Evolutionary conservation across 2,797 vertebrate species (phyloP).

Genomic region (Schizopygopsis malacanthus): DNA sequence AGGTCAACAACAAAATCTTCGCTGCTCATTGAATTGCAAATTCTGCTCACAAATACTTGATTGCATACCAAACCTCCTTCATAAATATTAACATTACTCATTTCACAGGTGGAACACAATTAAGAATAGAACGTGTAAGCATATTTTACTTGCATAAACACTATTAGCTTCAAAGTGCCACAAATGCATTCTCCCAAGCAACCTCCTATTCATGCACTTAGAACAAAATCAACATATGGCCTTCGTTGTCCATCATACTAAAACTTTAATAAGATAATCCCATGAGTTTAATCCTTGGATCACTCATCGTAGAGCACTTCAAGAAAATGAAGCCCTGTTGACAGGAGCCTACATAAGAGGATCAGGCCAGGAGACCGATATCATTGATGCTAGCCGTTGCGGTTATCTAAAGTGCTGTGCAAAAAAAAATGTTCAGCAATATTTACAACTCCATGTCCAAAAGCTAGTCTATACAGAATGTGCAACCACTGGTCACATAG

Average conservation of each 20-base stretch:
- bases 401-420: constrained; percentile 74
- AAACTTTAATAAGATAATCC: constrained; percentile 42
- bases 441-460: constrained; percentile 57
- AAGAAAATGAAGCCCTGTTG: constrained; percentile 47
- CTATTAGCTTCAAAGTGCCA: constrained; percentile 25
- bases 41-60: constrained; percentile 29
- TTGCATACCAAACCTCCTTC: constrained; percentile 1
- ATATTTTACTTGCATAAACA: constrained; percentile 22
- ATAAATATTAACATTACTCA: constrained; percentile 26
- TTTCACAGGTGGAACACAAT: constrained; percentile 20
- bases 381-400: constrained; percentile 28
- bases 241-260: constrained; percentile 45
- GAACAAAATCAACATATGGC: constrained; percentile 30
- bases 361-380: constrained; percentile 31
- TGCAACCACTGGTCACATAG: constrained; percentile 58
- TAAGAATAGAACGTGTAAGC: not conserved
- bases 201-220: constrained; percentile 36
- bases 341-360: constrained; percentile 63
- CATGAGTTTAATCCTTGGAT: constrained; percentile 45
- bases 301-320: constrained; percentile 27
- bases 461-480: constrained; percentile 58
- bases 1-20: constrained; percentile 26
- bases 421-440: constrained; percentile 62
- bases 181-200: constrained; percentile 11
- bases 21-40: constrained; percentile 16